phyloP scores from a whole-genome alignment of 2,888 invertebrate species.

The Theodoxus fluviatilis region DNA sequence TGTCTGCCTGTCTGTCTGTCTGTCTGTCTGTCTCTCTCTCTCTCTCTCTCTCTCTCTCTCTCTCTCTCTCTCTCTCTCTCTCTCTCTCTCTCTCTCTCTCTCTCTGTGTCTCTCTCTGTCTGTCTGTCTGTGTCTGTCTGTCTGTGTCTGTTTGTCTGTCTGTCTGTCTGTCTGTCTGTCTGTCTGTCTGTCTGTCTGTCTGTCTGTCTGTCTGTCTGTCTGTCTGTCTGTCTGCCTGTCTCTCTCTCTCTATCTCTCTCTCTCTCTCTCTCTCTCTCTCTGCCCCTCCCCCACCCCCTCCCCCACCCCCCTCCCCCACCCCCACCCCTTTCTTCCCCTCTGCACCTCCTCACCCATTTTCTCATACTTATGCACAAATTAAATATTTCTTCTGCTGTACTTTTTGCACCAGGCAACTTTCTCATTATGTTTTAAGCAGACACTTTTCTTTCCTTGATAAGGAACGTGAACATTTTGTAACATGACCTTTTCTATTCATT shows the following conservation, averaged over 20 bases:
- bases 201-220: conserved; percentile 17
- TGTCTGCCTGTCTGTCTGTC: conserved; percentile 18
- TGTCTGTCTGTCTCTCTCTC: conserved; percentile 19
- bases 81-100: not conserved
- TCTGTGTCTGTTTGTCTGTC: conserved; percentile 10
- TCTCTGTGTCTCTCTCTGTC: not conserved
- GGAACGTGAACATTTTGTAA: too few relatives aligned
- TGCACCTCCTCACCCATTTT: not conserved
- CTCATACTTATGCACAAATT: not conserved
- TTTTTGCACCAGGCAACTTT: too few relatives aligned
- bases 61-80: not conserved
- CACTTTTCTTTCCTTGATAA: too few relatives aligned
- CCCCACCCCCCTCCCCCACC: not conserved
- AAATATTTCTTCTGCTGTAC: too few relatives aligned
- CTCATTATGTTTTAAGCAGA: too few relatives aligned
- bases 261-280: conserved; percentile 8
- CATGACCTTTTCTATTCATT: too few relatives aligned
- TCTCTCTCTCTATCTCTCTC: not conserved
- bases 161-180: conserved; percentile 14
- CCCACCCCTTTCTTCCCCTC: not conserved
- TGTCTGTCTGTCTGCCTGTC: not conserved
- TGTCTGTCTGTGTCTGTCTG: not conserved
- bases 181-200: conserved; percentile 20
- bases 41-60: not conserved
- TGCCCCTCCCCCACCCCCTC: conserved; percentile 14